Percentiles rank a stretch among this genome's conserved stretches.
Conservation (phyloP, 1,140 invertebrate genomes). For the Nylanderia fulva region DNA sequence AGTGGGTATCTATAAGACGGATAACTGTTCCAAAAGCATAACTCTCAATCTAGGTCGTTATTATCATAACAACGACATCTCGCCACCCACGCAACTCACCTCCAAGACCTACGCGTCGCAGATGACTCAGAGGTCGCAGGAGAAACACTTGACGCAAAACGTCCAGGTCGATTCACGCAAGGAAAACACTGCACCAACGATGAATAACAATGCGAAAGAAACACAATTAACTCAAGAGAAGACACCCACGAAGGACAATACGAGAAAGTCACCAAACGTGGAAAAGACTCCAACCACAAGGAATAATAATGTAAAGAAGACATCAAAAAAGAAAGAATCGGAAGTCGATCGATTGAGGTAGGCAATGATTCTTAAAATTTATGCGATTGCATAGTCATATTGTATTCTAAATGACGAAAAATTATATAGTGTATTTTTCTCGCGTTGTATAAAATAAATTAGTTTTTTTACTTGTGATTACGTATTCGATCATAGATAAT, state of each 20-base stretch:
- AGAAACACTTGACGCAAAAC: not conserved
- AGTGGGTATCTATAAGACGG: constrained; percentile 98
- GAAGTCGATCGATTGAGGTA: constrained; percentile 3
- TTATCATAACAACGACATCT: constrained; percentile 68
- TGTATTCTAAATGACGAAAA: not conserved
- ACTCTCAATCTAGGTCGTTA: constrained; percentile 87
- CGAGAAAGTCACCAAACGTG: not conserved
- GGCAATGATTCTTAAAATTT: not conserved
- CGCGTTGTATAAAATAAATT: too few species aligned
- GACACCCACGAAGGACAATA: not conserved
- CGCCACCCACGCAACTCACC: constrained; percentile 42
- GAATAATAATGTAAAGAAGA: not conserved
- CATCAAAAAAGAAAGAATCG: not conserved
- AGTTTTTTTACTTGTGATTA: too few species aligned
- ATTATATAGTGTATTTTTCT: not conserved
- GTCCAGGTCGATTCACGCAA: constrained; percentile 16
- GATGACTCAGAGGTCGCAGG: constrained; percentile 45
- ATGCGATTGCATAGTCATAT: not conserved
- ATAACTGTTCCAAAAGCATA: constrained; percentile 94
- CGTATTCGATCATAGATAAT: too few species aligned
- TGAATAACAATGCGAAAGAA: not conserved
- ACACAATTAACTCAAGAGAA: not conserved
- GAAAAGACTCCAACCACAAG: not conserved
- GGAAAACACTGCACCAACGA: not conserved
- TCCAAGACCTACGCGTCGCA: constrained; percentile 43